Percentiles rank a stretch among this genome's conserved stretches.
Evolutionary conservation across 2,888 invertebrate genomes (phyloP).

Genomic region (Tryphoninae sp.): DNA sequence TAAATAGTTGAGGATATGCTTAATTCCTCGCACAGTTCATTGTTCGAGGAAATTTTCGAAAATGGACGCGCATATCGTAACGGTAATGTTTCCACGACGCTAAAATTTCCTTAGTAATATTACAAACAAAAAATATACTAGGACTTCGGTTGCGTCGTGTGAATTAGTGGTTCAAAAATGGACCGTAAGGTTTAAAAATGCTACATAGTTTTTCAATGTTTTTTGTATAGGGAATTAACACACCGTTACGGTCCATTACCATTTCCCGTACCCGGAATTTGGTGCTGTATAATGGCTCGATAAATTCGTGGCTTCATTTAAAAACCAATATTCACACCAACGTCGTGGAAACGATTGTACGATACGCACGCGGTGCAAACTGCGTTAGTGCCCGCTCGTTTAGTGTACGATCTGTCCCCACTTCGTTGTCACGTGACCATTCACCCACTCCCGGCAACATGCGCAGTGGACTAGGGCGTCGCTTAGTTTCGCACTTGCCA

Average conservation of each 20-base stretch:
- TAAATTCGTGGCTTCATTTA: background rate
- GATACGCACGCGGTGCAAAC: background rate
- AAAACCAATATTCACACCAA: background rate
- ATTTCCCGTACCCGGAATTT: background rate
- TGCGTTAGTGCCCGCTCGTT: background rate
- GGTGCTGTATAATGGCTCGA: background rate
- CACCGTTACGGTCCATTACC: background rate
- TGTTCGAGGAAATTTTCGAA: background rate
- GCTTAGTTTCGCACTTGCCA: slow-evolving; percentile 13
- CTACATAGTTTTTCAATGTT: background rate
- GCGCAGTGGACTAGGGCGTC: background rate
- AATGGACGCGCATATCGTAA: no score
- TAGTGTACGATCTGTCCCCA: background rate
- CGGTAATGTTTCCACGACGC: background rate
- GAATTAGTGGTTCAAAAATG: background rate
- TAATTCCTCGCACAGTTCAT: slow-evolving; percentile 31
- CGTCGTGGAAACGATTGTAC: background rate
- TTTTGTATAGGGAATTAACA: background rate
- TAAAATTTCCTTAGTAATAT: background rate
- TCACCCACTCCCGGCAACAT: background rate
- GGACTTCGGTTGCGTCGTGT: background rate
- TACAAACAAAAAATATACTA: background rate
- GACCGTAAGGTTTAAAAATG: background rate
- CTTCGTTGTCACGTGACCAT: background rate
- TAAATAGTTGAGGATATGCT: slow-evolving; percentile 28